Base-by-base conservation (phyloP, 1,140 invertebrate genomes). In the Pseudomyrmex pallidus region DNA sequence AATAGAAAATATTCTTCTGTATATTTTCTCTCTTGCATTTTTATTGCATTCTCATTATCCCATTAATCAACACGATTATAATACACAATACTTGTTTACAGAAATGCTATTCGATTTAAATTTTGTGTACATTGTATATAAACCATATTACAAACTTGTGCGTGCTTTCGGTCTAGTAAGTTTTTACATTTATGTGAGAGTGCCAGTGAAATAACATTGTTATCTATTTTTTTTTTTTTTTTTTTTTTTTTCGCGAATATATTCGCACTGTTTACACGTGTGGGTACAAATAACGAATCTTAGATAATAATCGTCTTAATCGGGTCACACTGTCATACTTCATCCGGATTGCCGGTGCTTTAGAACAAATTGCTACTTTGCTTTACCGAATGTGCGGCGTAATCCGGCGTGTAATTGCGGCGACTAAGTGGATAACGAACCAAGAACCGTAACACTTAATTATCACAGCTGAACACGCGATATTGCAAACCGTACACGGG, bases 1-100 rank as follows among this genome's bases (percentile, higher is more conserved):
- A 92, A 91, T 91, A 92, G 84, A 90, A 91, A 91, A 90, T 92
- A 92, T 91, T 92, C 89, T 92, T 92, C 91, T 91, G 87, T 91
- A 92, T 70, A 25, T n/a, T 25, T 22, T 15, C 59, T 15, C 59
- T 54, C 10, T 35, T 68, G 56, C 0, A 46, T 35, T 72, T 59
- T 80, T 59, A 83, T 83, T 56, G 3, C 13, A n/a, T 48, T 63
- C 56, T 63, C 56, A 3, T 20, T 20, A n/a, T 20, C 2, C 13
- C 17, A 35, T 4, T 9, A 63, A 2, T 48, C 48, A 13, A 50
- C 1, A 74, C 10, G 54, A 56, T 54, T n/a, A 25, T n/a, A 25
- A 35, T 25, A 63, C 2, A 35, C n/a, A 63, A 63, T 63, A 54
- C 35, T 35, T 35, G 25, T n/a, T 54, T 5, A 73, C 25, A 74